phyloP scores from a whole-genome alignment of 2,888 invertebrate species.

The Drosophila subsilvestris region DNA sequence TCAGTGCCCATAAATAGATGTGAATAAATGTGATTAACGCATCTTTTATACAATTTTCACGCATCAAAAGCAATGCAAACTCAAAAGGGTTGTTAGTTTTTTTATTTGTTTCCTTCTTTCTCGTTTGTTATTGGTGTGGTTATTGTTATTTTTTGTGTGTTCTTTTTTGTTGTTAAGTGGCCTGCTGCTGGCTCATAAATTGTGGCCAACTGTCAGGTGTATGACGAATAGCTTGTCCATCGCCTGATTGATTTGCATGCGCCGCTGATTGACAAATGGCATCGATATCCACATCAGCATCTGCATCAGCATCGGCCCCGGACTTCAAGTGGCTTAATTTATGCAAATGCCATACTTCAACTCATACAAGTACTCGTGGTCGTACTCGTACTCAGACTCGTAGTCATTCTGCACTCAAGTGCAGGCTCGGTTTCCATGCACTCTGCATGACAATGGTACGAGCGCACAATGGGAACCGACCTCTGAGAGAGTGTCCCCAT shows the following conservation, averaged over 20 bases:
- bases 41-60: slow-evolving; percentile 57
- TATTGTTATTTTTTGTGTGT: slow-evolving; percentile 35
- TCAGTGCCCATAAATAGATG: slow-evolving; percentile 63
- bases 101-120: slow-evolving; percentile 1
- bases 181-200: slow-evolving; percentile 54
- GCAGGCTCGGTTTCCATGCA: slow-evolving; percentile 33
- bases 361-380: background rate
- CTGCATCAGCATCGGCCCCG: slow-evolving; percentile 18
- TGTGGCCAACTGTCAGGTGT: slow-evolving; percentile 63
- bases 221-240: slow-evolving; percentile 62
- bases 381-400: slow-evolving; percentile 15
- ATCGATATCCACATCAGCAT: slow-evolving; percentile 38
- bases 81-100: slow-evolving; percentile 20
- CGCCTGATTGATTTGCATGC: slow-evolving; percentile 69
- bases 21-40: slow-evolving; percentile 70
- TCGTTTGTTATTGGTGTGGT: slow-evolving; percentile 29
- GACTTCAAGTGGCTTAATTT: slow-evolving; percentile 77
- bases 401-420: slow-evolving; percentile 53
- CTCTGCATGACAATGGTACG: slow-evolving; percentile 28
- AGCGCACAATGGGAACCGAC: slow-evolving; percentile 15
- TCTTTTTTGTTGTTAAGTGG: slow-evolving; percentile 58
- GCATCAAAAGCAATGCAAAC: slow-evolving; percentile 48
- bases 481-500: slow-evolving; percentile 12
- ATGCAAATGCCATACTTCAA: slow-evolving; percentile 57
- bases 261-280: slow-evolving; percentile 50